Evolutionary conservation across 2,113 vertebrate species (phyloP).

Genomic region (Syngnathus floridae): DNA sequence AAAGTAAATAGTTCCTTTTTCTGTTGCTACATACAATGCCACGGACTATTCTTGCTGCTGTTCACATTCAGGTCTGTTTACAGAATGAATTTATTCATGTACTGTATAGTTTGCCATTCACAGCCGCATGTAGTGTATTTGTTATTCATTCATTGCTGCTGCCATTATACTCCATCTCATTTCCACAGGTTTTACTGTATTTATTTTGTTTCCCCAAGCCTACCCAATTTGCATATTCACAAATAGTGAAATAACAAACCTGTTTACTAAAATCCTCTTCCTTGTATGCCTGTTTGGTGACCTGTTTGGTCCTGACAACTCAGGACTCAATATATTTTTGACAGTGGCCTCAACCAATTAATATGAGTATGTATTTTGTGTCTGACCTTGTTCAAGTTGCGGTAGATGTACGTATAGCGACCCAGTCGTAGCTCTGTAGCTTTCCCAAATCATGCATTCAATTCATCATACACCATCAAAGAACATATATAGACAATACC

Average conservation of each 20-base stretch:
- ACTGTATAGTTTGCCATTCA: background rate
- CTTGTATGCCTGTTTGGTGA: background rate
- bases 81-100: background rate
- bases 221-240: background rate
- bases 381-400: constrained; percentile 24
- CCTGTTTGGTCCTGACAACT: no score
- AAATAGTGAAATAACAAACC: background rate
- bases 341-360: constrained; percentile 22
- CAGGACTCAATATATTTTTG: constrained; percentile 14
- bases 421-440: constrained; percentile 13
- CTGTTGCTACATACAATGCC: background rate
- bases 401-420: background rate
- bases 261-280: background rate
- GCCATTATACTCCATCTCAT: background rate
- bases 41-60: background rate
- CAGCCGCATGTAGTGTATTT: background rate
- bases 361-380: constrained; percentile 17
- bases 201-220: background rate
- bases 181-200: background rate
- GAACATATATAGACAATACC: background rate
- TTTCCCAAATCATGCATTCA: constrained; percentile 20
- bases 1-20: background rate
- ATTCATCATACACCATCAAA: constrained; percentile 13
- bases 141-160: background rate
- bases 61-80: background rate